Percentiles rank a stretch among this genome's conserved stretches.
Evolutionary conservation across 2,113 vertebrate species (phyloP).

Genomic region (Xiphophorus maculatus): DNA sequence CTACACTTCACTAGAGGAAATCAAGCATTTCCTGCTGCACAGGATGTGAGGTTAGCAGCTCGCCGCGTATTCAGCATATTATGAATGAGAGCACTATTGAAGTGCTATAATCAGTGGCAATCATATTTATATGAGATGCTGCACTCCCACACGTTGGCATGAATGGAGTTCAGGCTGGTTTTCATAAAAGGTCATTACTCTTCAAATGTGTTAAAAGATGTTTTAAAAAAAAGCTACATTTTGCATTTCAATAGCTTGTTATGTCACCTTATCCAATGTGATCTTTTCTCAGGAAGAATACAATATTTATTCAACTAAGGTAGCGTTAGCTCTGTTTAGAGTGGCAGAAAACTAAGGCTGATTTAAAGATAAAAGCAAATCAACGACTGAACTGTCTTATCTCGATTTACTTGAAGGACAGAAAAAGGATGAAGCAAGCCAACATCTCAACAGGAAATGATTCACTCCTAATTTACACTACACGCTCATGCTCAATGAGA

Average conservation of each 20-base stretch:
- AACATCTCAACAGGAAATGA: too few species aligned
- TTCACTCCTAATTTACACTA: too few species aligned
- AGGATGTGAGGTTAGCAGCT: slow-evolving; percentile 73
- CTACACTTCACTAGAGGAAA: slow-evolving; percentile 73
- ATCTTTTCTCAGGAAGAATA: neutral
- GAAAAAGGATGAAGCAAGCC: too few species aligned
- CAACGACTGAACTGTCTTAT: too few species aligned
- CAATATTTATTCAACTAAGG: neutral
- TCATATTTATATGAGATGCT: slow-evolving; percentile 42
- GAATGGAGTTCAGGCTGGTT: slow-evolving; percentile 24
- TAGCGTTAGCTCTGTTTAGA: too few species aligned
- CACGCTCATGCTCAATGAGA: too few species aligned
- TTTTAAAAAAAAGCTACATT: neutral
- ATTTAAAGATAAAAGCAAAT: too few species aligned
- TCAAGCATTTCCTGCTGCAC: slow-evolving; percentile 72
- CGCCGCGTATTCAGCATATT: slow-evolving; percentile 56
- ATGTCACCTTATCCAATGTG: neutral
- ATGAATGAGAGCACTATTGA: slow-evolving; percentile 59
- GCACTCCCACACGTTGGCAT: slow-evolving; percentile 29
- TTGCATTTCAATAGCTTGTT: neutral
- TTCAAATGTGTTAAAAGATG: neutral
- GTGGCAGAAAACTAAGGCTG: too few species aligned
- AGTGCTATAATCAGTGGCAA: slow-evolving; percentile 47
- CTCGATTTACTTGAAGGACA: too few species aligned
- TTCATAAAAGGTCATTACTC: neutral